Evolutionary conservation across 2,888 invertebrate genomes (phyloP).

Genomic region (Athrips mouffetella): DNA sequence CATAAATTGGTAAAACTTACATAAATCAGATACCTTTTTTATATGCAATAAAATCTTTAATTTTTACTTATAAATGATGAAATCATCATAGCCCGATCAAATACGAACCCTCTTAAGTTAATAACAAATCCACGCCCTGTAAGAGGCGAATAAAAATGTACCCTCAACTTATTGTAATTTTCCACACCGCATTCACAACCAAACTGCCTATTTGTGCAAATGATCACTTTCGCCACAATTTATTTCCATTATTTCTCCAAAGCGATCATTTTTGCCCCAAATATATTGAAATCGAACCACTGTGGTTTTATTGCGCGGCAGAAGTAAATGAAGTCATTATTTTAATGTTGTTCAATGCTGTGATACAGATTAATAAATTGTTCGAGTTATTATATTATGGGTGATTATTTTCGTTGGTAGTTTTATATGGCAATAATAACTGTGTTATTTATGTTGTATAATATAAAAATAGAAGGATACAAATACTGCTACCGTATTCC

Average conservation of each 20-base stretch:
- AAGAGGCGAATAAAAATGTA: not conserved
- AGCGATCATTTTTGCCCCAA: conserved; percentile 29
- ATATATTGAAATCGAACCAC: conserved; percentile 34
- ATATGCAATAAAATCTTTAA: too few species aligned
- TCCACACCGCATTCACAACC: conserved; percentile 71
- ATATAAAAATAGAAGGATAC: too few species aligned
- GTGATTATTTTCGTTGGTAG: not conserved
- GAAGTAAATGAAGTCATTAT: conserved; percentile 51
- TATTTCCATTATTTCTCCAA: conserved; percentile 22
- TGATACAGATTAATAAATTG: conserved; percentile 2
- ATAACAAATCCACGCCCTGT: too few species aligned
- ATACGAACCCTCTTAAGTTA: too few species aligned
- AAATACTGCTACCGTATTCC: too few species aligned
- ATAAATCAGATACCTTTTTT: too few species aligned
- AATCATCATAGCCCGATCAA: too few species aligned
- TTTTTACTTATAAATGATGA: too few species aligned
- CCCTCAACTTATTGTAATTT: conserved; percentile 46
- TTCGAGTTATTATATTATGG: not conserved
- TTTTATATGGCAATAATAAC: too few species aligned
- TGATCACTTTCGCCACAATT: conserved; percentile 54
- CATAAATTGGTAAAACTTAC: too few species aligned
- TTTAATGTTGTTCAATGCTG: conserved; percentile 24
- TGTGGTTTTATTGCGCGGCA: conserved; percentile 56
- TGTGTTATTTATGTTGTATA: too few species aligned
- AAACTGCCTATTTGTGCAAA: conserved; percentile 64